Evolutionary conservation across 1,140 invertebrate genomes (phyloP).

Genomic region (Apis florea): DNA sequence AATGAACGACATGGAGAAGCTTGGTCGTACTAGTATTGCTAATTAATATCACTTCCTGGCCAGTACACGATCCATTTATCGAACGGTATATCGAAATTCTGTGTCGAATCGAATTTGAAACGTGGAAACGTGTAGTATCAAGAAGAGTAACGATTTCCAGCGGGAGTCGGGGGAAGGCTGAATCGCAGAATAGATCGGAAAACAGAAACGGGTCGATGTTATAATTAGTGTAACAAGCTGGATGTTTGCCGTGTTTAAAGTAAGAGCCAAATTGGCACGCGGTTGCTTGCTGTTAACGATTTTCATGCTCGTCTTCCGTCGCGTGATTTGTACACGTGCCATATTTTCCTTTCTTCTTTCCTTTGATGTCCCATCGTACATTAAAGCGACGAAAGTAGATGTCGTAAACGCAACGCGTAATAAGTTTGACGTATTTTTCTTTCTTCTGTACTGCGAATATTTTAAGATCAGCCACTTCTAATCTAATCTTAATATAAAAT

Average conservation of each 20-base stretch:
- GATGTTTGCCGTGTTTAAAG: slow-evolving; percentile 23
- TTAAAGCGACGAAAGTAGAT: background rate
- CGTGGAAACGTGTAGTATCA: background rate
- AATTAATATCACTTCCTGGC: slow-evolving; percentile 38
- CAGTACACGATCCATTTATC: slow-evolving; percentile 3
- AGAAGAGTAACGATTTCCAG: background rate
- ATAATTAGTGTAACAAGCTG: slow-evolving; percentile 44
- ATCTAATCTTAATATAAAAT: too few relatives aligned
- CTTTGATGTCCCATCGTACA: background rate
- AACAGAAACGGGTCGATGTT: slow-evolving; percentile 35
- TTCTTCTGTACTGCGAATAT: too few relatives aligned
- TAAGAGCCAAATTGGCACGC: slow-evolving; percentile 32
- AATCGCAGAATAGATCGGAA: background rate
- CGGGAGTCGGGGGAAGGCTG: background rate
- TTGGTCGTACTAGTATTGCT: background rate
- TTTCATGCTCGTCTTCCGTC: slow-evolving; percentile 12
- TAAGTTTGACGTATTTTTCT: slow-evolving; percentile 7
- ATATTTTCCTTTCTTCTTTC: background rate
- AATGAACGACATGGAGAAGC: background rate
- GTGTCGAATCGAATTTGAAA: background rate
- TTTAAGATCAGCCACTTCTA: too few relatives aligned
- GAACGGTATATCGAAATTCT: background rate
- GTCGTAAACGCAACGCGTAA: slow-evolving; percentile 12
- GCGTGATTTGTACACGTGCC: background rate
- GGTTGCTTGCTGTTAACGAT: background rate